Percentiles rank a stretch among this genome's conserved stretches.
phyloP scores from a whole-genome alignment of 2,113 vertebrate genomes.

The Ptychochromis oligacanthus region DNA sequence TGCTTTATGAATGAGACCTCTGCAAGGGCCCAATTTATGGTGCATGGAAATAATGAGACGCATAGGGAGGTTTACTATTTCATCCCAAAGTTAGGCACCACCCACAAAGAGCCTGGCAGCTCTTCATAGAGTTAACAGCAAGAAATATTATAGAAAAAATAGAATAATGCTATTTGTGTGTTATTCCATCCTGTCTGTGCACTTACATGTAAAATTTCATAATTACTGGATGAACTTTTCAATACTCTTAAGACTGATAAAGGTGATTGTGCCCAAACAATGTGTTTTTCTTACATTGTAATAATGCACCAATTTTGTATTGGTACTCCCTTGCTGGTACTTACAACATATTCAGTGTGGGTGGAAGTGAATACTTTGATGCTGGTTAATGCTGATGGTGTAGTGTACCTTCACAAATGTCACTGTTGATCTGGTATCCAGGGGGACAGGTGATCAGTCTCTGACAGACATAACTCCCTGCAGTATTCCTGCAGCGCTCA shows the following conservation, averaged over 20 bases:
- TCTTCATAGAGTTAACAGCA: slow-evolving; percentile 10
- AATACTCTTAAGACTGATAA: background rate
- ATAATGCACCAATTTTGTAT: slow-evolving; percentile 1
- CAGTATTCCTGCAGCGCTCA: slow-evolving; percentile 87
- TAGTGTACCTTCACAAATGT: slow-evolving; percentile 84
- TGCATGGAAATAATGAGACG: slow-evolving; percentile 65
- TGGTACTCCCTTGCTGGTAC: slow-evolving; percentile 6
- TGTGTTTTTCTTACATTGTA: slow-evolving; percentile 43
- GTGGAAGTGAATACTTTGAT: slow-evolving; percentile 9
- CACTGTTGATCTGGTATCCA: slow-evolving; percentile 79
- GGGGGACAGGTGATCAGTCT: slow-evolving; percentile 83
- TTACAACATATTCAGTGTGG: slow-evolving; percentile 9
- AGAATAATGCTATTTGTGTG: background rate
- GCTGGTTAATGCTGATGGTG: slow-evolving; percentile 11
- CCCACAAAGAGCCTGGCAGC: slow-evolving; percentile 18
- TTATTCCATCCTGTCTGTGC: slow-evolving; percentile 11
- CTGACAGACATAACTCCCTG: slow-evolving; percentile 87
- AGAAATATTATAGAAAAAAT: slow-evolving; percentile 2
- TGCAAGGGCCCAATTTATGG: slow-evolving; percentile 48
- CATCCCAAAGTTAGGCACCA: slow-evolving; percentile 25
- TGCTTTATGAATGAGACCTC: slow-evolving; percentile 29
- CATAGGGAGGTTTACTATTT: slow-evolving; percentile 42
- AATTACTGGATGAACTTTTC: background rate
- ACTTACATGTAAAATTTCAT: slow-evolving; percentile 28
- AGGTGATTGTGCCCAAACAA: slow-evolving; percentile 41